Evolutionary conservation across 2,797 vertebrate species (phyloP).

Genomic region (Chaetophractus vellerosus): DNA sequence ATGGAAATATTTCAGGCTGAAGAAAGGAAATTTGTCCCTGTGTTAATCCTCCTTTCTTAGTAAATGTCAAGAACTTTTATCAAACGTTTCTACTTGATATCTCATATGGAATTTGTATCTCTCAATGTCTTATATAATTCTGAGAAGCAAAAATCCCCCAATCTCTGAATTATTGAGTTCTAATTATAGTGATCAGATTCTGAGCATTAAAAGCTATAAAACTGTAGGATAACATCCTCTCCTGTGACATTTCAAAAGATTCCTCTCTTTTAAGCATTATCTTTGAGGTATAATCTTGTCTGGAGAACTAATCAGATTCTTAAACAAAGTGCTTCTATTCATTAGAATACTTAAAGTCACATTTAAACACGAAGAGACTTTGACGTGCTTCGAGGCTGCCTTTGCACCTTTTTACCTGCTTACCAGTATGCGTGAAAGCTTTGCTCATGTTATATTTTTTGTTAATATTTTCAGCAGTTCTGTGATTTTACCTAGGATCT

Average conservation of each 20-base stretch:
- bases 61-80: conserved; percentile 60
- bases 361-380: not conserved
- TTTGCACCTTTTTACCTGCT: not conserved
- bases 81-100: not conserved
- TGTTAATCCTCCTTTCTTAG: not conserved
- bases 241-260: conserved; percentile 74
- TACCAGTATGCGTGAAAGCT: not conserved
- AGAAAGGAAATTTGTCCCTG: not conserved
- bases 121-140: conserved; percentile 71
- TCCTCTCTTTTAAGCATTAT: conserved; percentile 38
- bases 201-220: conserved; percentile 56
- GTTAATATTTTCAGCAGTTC: conserved; percentile 16
- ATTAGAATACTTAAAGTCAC: conserved; percentile 43
- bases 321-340: not conserved
- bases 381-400: not conserved
- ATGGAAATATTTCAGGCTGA: conserved; percentile 41
- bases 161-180: conserved; percentile 67
- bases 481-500: conserved; percentile 27
- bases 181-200: conserved; percentile 75
- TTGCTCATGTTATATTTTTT: not conserved
- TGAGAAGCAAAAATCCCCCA: conserved; percentile 31
- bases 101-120: conserved; percentile 54
- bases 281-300: conserved; percentile 55
- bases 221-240: conserved; percentile 41
- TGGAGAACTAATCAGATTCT: conserved; percentile 36